Evolutionary conservation across 2,797 vertebrate genomes (phyloP), one percentile per base, ranked within the genome.

Genomic region (Amblyraja radiata): DNA sequence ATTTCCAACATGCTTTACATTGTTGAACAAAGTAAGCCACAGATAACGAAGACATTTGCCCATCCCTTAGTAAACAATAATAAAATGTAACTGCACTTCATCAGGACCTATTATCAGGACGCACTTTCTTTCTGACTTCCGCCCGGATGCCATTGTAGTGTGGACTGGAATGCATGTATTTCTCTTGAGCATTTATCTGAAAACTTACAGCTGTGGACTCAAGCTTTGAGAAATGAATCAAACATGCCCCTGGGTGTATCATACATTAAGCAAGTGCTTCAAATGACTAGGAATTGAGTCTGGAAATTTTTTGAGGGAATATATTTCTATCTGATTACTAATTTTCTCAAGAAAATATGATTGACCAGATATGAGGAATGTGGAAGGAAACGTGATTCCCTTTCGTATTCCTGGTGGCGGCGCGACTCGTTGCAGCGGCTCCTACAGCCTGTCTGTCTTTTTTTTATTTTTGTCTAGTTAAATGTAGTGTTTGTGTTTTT

Each of bases 161-260:
- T 25, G 61, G 58, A 61, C 54, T 11, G 54, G 54, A 84, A 84
- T 58, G 23, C 61, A 84, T 61, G 23, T 84, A 6, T 5, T 54
- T 14, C 54, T 11, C 6, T 61, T 84, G 54, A 81, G 54, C 6
- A 54, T 54, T 32, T 88, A 11, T 3, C 6, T 32, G n/a, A 68
- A 63, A 58, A 61, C 7, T 25, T 61, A 6, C 7, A 86, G 7
- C 16, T 90, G 63, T 90, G 68, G 61, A 88, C 84, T 88, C 84
- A 88, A 71, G 65, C 88, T 46, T 90, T 91, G 32, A 23, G 9
- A 61, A 91, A 73, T 91, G 65, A 91, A 54, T 54, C 90, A 46
- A 91, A 54, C 9, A 10, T 28, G 7, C 3, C 32, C 6, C n/a
- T 71, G 36, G 39, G 36, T 46, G 11, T 21, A 73, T 65, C 61